A percentile compares a stretch with the other conserved stretches of the same genome.
phyloP scores from a whole-genome alignment of 2,888 invertebrate species.

The Leptinotarsa peninsularis region DNA sequence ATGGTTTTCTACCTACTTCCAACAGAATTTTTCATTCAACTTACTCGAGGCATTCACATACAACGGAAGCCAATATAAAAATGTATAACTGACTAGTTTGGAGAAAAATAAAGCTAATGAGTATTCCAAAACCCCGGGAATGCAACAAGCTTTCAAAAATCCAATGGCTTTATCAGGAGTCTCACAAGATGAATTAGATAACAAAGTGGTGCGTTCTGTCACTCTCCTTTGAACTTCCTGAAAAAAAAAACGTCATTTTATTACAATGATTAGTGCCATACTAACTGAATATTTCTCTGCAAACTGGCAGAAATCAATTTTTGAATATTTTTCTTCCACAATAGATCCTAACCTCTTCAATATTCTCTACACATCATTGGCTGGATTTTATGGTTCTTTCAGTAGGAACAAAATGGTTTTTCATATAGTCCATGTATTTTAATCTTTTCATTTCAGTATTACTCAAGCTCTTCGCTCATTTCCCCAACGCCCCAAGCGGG shows the following conservation, averaged over 20 bases:
- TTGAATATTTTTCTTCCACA: too few relatives aligned
- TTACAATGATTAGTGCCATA: background rate
- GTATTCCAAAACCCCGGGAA: slow-evolving; percentile 95
- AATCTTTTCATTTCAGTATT: too few relatives aligned
- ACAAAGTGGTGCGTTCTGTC: slow-evolving; percentile 58
- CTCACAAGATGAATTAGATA: slow-evolving; percentile 48
- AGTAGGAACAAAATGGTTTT: too few relatives aligned
- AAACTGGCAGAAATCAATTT: too few relatives aligned
- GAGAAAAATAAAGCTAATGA: slow-evolving; percentile 94
- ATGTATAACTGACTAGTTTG: slow-evolving; percentile 96
- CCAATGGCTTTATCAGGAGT: slow-evolving; percentile 74
- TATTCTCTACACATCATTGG: too few relatives aligned
- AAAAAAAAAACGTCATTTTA: slow-evolving; percentile 42
- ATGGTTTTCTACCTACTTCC: too few relatives aligned
- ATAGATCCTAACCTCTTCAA: too few relatives aligned
- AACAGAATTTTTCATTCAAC: slow-evolving; percentile 59
- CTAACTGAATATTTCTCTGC: too few relatives aligned
- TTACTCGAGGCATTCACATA: slow-evolving; percentile 89
- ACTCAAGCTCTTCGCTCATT: too few relatives aligned
- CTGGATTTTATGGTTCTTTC: too few relatives aligned
- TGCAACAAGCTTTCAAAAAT: slow-evolving; percentile 80
- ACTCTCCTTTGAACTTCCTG: slow-evolving; percentile 61
- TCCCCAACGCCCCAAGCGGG: too few relatives aligned
- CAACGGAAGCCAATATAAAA: slow-evolving; percentile 94
- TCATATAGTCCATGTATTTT: too few relatives aligned